phyloP scores from a whole-genome alignment of 2,113 vertebrate species.

The Gasterosteus aculeatus region DNA sequence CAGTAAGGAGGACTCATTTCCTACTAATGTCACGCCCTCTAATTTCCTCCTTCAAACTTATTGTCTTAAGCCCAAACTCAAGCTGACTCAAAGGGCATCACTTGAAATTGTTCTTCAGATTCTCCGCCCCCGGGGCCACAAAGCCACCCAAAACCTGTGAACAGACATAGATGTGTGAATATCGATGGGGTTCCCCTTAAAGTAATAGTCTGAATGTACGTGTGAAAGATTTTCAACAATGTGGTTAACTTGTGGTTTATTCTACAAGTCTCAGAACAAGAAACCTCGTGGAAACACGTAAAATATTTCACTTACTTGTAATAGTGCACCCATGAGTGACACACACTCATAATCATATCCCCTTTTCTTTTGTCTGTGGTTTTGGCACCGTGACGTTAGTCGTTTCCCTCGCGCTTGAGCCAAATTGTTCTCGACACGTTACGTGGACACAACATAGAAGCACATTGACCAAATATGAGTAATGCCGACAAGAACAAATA shows the following conservation, averaged over 20 bases:
- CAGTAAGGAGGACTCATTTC: neutral
- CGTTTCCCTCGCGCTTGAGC: conserved; percentile 5
- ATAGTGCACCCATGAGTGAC: neutral
- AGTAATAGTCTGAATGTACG: neutral
- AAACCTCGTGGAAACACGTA: neutral
- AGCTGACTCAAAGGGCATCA: neutral
- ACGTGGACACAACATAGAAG: conserved; percentile 35
- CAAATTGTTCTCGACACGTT: conserved; percentile 53
- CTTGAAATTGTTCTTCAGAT: neutral
- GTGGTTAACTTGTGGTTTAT: neutral
- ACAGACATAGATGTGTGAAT: neutral
- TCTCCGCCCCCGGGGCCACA: neutral
- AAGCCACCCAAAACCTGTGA: neutral
- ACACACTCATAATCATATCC: conserved; percentile 26
- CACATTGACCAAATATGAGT: conserved; percentile 58
- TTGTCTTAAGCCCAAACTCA: neutral
- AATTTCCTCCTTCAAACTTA: neutral
- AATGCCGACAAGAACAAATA: conserved; percentile 58
- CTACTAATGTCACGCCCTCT: neutral
- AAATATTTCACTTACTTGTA: neutral
- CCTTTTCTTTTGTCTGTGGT: neutral
- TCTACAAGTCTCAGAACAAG: neutral
- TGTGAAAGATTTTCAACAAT: neutral
- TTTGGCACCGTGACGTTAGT: conserved; percentile 38
- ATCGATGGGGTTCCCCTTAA: neutral